Base-by-base conservation (phyloP, 2,113 vertebrate species). In the Lamprologus lemairii region DNA sequence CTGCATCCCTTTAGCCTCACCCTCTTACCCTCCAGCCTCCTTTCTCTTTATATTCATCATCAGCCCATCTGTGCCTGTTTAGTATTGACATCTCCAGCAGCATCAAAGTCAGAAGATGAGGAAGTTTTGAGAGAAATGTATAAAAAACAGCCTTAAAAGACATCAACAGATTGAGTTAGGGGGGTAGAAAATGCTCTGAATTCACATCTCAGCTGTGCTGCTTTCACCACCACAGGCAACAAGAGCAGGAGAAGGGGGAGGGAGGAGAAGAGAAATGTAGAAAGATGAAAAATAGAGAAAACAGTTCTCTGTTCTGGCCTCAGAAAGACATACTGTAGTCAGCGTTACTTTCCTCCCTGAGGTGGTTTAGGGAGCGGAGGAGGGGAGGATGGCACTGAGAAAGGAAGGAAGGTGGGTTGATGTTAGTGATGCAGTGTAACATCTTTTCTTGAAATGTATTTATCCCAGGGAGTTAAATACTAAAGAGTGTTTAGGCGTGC, bases 141-240 rank as follows among this genome's bases (percentile, higher is more conserved):
- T n/a, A 53, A 49, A 9, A 45, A 78, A 65, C 19, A 31, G 60
- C 17, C 7, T 45, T 80, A 47, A 54, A 93, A 93, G 71, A 87
- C 83, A 73, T 86, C 83, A 91, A 83, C 84, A 84, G 86, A 91
- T 89, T 40, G 84, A 85, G 60, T 21, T 82, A 33, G 35, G 33
- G 33, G 73, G 85, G 31, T 31, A 42, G 49, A 86, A 88, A 81
- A 80, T 9, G 40, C 42, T 89, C 80, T 73, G 68, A 84, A 87
- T 91, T 93, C 86, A 65, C 87, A 73, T 86, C 86, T 91, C 80
- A 31, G 81, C 78, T 83, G 73, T 6, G 3, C 63, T 78, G 33
- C 73, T 65, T 88, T 88, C 82, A 90, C 45, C 89, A 91, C 92
- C 91, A 92, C 87, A 73, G 89, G 93, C 89, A 86, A 82, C 86